Base-by-base conservation (phyloP, 2,113 vertebrate species). In the Xyrauchen texanus region DNA sequence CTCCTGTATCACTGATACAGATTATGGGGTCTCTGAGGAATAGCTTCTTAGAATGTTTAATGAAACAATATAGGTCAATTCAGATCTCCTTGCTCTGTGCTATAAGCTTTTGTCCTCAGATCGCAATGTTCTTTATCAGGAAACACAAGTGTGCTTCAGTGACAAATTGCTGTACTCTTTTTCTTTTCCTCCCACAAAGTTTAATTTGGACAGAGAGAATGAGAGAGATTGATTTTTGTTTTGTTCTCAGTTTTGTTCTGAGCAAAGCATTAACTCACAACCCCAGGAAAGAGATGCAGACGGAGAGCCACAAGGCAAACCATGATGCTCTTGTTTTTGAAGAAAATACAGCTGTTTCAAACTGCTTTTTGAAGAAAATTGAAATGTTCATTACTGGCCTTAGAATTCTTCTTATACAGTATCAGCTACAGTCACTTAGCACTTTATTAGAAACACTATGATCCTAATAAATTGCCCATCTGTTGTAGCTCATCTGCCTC, bases 201-300 rank as follows among this genome's bases (percentile, higher is more conserved):
- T 76, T 76, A 62, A 74, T 49, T 76, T 76, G 74, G 64, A 42
- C 34, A 65, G 74, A 76, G 47, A 55, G 61, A 15, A 8, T 63
- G 61, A 65, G 73, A 42, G 49, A 65, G 13, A 76, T 76, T 76
- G 74, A 76, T 76, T 76, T 76, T 76, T 76, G 47, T 76, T 76
- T 76, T 65, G 73, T 65, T 76, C 73, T 65, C 47, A 53, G 45
- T 65, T 52, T 76, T 76, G 61, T 63, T 63, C 72, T 60, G 72
- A 16, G 58, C 45, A 51, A 34, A 34, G 21, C 21, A 34, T 34
- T 34, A 63, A 74, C 72, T 74, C 72, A n/a, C 72, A 63, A 66
- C 62, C 51, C 55, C 34, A 53, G 61, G n/a, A 65, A 65, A 13
- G 47, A 49, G 13, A 76, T 65, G 74, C 49, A 76, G 34, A 11